Evolutionary conservation across 1,140 invertebrate genomes (phyloP).

Genomic region (Drosophila leontia): DNA sequence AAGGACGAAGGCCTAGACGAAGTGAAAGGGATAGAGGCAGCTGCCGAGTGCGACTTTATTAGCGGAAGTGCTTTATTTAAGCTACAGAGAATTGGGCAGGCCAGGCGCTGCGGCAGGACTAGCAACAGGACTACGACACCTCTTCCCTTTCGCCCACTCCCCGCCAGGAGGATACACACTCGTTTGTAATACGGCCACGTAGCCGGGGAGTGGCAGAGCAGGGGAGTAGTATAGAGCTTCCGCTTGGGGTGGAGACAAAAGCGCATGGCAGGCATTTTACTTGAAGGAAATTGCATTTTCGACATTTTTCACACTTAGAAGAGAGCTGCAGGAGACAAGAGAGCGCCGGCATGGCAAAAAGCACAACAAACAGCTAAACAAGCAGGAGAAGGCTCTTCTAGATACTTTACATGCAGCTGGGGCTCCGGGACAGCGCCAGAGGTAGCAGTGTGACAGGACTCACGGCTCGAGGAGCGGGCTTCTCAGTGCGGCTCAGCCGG

Average conservation of each 20-base stretch:
- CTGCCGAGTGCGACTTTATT: constrained; percentile 77
- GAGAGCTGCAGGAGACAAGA: constrained; percentile 41
- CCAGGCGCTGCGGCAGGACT: constrained; percentile 34
- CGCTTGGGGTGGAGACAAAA: constrained; percentile 52
- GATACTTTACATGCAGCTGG: constrained; percentile 78
- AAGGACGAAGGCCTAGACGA: background rate
- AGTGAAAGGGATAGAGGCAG: constrained; percentile 13
- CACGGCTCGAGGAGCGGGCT: background rate
- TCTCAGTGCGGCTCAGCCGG: background rate
- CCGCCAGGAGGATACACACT: constrained; percentile 51
- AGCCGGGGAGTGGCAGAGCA: constrained; percentile 22
- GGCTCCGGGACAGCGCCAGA: constrained; percentile 33
- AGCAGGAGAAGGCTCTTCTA: constrained; percentile 31
- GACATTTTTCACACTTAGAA: constrained; percentile 82
- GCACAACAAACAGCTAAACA: constrained; percentile 70
- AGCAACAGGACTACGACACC: constrained; percentile 49
- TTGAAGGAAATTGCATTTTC: constrained; percentile 84
- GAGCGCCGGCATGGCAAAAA: constrained; percentile 65
- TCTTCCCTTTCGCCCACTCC: constrained; percentile 2
- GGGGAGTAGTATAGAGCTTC: background rate
- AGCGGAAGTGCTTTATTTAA: constrained; percentile 84
- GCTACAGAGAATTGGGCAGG: constrained; percentile 62
- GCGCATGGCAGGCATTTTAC: constrained; percentile 83
- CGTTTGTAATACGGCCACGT: constrained; percentile 81
- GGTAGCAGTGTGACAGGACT: constrained; percentile 22